A percentile compares a stretch with the other conserved stretches of the same genome.
Conservation (phyloP, 2,888 invertebrate species). For the Emmelina monodactyla region DNA sequence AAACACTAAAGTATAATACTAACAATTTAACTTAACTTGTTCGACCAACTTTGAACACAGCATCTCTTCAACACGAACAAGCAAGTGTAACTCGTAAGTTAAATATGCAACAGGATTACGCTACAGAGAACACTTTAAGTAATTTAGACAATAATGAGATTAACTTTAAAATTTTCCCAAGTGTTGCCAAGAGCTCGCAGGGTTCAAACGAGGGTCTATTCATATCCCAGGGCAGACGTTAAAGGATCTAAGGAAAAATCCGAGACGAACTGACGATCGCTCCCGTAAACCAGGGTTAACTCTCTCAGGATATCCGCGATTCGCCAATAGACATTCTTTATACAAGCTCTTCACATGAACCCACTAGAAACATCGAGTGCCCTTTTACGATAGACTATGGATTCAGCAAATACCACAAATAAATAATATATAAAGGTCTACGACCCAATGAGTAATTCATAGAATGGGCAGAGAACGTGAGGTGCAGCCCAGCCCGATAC, state of each 20-base stretch:
- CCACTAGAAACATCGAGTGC: constrained; percentile 27
- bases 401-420: constrained; percentile 26
- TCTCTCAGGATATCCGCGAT: constrained; percentile 33
- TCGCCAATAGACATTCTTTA: constrained; percentile 30
- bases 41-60: too few species aligned
- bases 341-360: constrained; percentile 27
- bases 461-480: constrained; percentile 59
- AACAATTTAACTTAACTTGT: too few species aligned
- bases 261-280: constrained; percentile 21
- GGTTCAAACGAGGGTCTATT: constrained; percentile 41
- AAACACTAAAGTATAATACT: too few species aligned
- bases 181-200: constrained; percentile 27
- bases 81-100: not conserved
- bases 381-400: not conserved
- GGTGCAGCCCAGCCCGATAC: constrained; percentile 56
- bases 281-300: constrained; percentile 24
- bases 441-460: constrained; percentile 63
- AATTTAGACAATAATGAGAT: constrained; percentile 15
- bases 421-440: constrained; percentile 56
- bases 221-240: constrained; percentile 42
- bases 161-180: constrained; percentile 39
- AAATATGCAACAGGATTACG: not conserved
- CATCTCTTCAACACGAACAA: too few species aligned
- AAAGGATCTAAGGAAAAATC: constrained; percentile 43
- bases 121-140: not conserved